phyloP scores from a whole-genome alignment of 2,797 vertebrate species.

The Oophaga sylvatica region DNA sequence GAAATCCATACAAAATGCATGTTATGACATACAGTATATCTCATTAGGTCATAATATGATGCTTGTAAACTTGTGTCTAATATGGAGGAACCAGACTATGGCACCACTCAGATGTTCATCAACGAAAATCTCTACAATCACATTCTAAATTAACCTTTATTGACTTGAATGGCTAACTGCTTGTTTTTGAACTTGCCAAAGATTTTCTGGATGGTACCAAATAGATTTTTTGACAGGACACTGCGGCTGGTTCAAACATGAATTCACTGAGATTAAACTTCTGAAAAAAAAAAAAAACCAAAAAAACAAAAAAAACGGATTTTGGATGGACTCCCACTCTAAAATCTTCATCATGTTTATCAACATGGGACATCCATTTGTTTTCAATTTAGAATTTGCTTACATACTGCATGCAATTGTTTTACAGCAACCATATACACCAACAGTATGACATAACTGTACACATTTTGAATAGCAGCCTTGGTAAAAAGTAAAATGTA shows the following conservation, averaged over 20 bases:
- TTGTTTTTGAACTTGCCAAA: background rate
- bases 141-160: background rate
- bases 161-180: background rate
- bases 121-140: background rate
- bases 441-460: background rate
- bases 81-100: too few relatives aligned
- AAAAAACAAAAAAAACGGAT: background rate
- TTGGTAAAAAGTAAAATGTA: background rate
- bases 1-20: too few relatives aligned
- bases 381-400: background rate
- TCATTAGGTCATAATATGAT: too few relatives aligned
- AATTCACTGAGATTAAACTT: background rate
- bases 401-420: background rate
- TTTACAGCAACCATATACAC: background rate
- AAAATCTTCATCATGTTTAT: background rate
- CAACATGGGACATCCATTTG: background rate
- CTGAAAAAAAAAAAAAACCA: background rate
- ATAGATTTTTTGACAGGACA: background rate
- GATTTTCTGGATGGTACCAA: background rate
- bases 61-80: too few relatives aligned
- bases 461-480: too few relatives aligned
- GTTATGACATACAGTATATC: too few relatives aligned
- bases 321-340: background rate
- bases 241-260: background rate
- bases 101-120: background rate